Conservation (phyloP, 2,888 invertebrate species). For the Pterostichus madidus region DNA sequence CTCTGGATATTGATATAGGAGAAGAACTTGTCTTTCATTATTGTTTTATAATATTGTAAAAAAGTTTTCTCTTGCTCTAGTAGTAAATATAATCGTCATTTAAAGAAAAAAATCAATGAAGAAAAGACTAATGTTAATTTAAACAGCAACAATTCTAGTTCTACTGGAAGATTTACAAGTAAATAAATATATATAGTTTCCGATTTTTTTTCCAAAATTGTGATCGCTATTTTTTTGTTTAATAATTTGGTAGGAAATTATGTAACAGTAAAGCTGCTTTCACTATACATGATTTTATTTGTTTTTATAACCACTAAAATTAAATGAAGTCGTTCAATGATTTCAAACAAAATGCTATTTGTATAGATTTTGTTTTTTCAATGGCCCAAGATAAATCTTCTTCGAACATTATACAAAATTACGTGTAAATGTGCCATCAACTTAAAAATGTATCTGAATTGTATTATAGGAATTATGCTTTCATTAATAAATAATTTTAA, state of each 20-base stretch:
- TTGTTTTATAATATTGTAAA: too few relatives aligned
- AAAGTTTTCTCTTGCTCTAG: not conserved
- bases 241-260: not conserved
- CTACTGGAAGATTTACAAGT: slow-evolving; percentile 68
- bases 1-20: too few relatives aligned
- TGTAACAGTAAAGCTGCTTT: not conserved
- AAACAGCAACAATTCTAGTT: slow-evolving; percentile 70
- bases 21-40: too few relatives aligned
- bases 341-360: too few relatives aligned
- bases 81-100: slow-evolving; percentile 6
- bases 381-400: too few relatives aligned
- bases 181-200: slow-evolving; percentile 50
- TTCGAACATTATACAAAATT: too few relatives aligned
- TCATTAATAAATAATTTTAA: slow-evolving; percentile 13
- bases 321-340: too few relatives aligned
- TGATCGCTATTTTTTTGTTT: not conserved
- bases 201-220: not conserved
- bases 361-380: too few relatives aligned
- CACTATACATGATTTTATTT: too few relatives aligned
- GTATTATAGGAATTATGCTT: slow-evolving; percentile 34
- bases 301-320: too few relatives aligned
- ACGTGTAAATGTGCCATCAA: too few relatives aligned
- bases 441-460: not conserved
- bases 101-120: slow-evolving; percentile 62
- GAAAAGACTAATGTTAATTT: slow-evolving; percentile 62